Evolutionary conservation across 2,888 invertebrate species (phyloP).

Genomic region (Epicampocera succincta): DNA sequence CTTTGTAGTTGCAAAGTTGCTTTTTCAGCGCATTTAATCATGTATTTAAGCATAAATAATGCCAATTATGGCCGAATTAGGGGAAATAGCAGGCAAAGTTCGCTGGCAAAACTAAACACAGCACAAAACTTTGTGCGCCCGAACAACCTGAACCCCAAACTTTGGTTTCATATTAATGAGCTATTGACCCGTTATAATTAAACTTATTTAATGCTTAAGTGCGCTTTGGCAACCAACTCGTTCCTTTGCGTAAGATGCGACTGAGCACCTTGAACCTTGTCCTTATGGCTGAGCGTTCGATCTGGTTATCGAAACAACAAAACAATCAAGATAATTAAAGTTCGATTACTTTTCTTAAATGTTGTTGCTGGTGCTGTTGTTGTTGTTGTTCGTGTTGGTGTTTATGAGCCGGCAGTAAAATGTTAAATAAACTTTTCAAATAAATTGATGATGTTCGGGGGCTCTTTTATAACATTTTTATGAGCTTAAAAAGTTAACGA

Average conservation of each 20-base stretch:
- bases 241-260: background rate
- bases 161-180: conserved; percentile 36
- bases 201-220: conserved; percentile 42
- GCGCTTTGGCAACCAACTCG: background rate
- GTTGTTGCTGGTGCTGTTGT: background rate
- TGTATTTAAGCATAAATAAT: conserved; percentile 22
- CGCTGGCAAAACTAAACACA: background rate
- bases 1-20: background rate
- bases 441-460: no score
- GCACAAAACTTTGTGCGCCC: conserved; percentile 30
- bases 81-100: conserved; percentile 22
- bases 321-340: conserved; percentile 55
- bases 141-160: conserved; percentile 51
- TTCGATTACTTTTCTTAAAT: conserved; percentile 35
- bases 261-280: conserved; percentile 39
- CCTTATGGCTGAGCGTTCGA: conserved; percentile 33
- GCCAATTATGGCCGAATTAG: conserved; percentile 51
- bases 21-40: conserved; percentile 38
- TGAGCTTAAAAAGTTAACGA: background rate
- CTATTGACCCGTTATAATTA: conserved; percentile 55
- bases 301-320: conserved; percentile 41
- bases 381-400: conserved; percentile 20
- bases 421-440: conserved; percentile 34
- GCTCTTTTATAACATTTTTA: no score
- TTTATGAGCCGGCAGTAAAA: conserved; percentile 32